These are phyloP conservation scores for Sussaba pulchella DNA, from an alignment of 2,888 invertebrate genomes.

Conservation along the genomic window DNA sequence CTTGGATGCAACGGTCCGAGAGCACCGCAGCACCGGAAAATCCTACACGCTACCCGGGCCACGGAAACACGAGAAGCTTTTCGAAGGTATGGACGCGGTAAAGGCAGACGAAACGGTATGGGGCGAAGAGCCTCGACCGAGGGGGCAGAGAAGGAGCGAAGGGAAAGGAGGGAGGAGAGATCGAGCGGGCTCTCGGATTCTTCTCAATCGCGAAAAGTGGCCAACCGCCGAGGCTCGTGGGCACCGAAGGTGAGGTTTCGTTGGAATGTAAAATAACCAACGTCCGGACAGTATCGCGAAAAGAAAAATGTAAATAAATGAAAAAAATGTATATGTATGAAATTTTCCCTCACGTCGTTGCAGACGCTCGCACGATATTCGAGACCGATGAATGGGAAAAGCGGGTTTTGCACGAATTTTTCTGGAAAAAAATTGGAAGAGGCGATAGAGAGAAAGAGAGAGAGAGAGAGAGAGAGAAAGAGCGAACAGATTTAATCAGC, in stretches of 20 bases:
- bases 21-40: conserved; percentile 20
- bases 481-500: not conserved
- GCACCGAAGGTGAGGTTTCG: conserved; percentile 2
- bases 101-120: no score
- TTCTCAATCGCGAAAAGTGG: conserved; percentile 34
- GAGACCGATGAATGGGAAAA: not conserved
- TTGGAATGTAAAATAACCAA: conserved; percentile 26
- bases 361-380: not conserved
- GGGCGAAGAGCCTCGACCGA: no score
- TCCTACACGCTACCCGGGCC: not conserved
- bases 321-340: no score
- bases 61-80: conserved; percentile 24
- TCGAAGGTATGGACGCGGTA: not conserved
- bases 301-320: no score
- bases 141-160: not conserved
- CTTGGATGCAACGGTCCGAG: conserved; percentile 29
- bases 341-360: not conserved
- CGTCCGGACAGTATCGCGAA: conserved; percentile 5
- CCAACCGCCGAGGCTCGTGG: not conserved
- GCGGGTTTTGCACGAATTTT: not conserved
- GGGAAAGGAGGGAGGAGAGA: not conserved
- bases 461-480: not conserved
- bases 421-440: not conserved
- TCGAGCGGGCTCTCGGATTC: conserved; percentile 12
- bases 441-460: no score